Percentiles rank a stretch among this genome's conserved stretches.
These are phyloP conservation scores for Nansenia antarctica DNA, from an alignment of 2,113 vertebrate genomes.

Conservation along the genomic window DNA sequence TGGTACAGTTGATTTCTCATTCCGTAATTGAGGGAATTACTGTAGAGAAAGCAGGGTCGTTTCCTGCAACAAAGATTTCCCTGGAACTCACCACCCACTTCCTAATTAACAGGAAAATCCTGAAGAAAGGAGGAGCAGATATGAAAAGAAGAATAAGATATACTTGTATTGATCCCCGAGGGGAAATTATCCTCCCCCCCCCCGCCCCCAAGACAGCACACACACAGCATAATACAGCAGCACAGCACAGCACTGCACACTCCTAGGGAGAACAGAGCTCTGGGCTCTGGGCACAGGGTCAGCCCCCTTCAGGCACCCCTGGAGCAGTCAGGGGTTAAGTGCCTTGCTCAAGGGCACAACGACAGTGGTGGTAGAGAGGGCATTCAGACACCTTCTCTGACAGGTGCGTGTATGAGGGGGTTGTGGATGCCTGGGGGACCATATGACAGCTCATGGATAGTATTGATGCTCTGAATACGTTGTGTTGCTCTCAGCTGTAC, in stretches of 20 bases:
- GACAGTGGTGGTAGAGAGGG: neutral
- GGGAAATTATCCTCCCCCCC: too few relatives aligned
- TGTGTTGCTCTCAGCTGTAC: conserved; percentile 44
- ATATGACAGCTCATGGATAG: conserved; percentile 24
- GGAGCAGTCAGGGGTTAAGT: too few relatives aligned
- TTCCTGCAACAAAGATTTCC: neutral
- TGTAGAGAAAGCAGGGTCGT: neutral
- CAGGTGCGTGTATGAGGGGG: neutral
- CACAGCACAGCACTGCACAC: too few relatives aligned
- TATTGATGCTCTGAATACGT: conserved; percentile 51
- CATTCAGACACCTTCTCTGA: neutral
- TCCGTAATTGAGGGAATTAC: conserved; percentile 35
- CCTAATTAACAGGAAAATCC: neutral
- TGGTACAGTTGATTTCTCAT: neutral
- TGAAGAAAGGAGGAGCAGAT: neutral
- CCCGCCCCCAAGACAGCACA: too few relatives aligned
- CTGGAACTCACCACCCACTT: neutral
- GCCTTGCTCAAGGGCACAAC: too few relatives aligned
- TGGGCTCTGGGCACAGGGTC: too few relatives aligned
- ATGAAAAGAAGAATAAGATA: neutral
- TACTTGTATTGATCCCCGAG: too few relatives aligned
- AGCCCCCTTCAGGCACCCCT: too few relatives aligned
- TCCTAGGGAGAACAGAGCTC: too few relatives aligned
- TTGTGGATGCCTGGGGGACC: conserved; percentile 30
- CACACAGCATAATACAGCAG: too few relatives aligned